Evolutionary conservation across 2,797 vertebrate species (phyloP).

Genomic region (Mormyrus hasselquistii): DNA sequence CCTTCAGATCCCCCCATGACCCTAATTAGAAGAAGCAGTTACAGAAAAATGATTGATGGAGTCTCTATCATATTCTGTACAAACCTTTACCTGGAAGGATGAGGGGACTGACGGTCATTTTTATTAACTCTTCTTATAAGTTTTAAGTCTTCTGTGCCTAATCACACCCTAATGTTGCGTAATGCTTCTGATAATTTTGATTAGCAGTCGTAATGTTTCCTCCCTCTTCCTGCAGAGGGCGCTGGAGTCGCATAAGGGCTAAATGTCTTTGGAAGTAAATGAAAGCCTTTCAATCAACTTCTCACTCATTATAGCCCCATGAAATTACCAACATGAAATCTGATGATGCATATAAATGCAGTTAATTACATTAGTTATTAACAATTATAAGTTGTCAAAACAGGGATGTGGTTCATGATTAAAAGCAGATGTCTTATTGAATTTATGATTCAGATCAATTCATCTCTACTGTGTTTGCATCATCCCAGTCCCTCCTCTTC

Average conservation of each 20-base stretch:
- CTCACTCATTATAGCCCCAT: not conserved
- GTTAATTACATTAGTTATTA: constrained; percentile 8
- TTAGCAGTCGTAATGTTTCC: not conserved
- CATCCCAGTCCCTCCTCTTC: not conserved
- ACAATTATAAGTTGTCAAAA: constrained; percentile 17
- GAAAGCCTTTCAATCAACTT: constrained; percentile 7
- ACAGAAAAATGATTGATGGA: not conserved
- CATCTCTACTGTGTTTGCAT: not conserved
- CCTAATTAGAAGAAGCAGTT: not conserved
- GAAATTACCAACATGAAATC: constrained; percentile 1
- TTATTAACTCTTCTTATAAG: not conserved
- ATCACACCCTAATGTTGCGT: not conserved
- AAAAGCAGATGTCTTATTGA: constrained; percentile 16
- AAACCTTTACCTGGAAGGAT: not conserved
- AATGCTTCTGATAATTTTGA: not conserved
- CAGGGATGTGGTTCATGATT: constrained; percentile 8
- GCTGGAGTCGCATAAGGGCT: not conserved
- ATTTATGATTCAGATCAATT: not conserved
- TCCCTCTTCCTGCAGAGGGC: not conserved
- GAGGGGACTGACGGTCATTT: not conserved
- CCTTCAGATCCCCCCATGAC: not conserved
- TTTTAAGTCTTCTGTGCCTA: not conserved
- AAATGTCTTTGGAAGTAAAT: not conserved
- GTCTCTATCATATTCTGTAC: not conserved
- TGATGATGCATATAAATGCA: constrained; percentile 4